A percentile compares a stretch with the other conserved stretches of the same genome.
These are phyloP conservation scores for Plectropomus leopardus DNA, from an alignment of 2,113 vertebrate genomes.

Conservation along the genomic window DNA sequence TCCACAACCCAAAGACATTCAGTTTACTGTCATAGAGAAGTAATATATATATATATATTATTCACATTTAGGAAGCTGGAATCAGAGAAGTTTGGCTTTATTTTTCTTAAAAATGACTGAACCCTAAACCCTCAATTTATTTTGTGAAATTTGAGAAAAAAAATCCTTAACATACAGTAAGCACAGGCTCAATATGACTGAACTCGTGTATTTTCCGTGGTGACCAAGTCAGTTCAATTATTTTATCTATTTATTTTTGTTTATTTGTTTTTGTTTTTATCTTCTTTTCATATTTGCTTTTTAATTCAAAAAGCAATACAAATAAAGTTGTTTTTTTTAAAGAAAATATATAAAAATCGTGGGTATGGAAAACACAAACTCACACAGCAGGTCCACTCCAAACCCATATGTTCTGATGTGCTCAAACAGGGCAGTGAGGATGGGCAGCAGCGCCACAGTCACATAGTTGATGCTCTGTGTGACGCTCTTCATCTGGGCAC, in stretches of 20 bases:
- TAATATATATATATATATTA: no score
- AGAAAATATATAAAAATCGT: no score
- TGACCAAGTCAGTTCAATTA: neutral
- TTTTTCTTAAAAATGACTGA: no score
- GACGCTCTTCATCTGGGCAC: constrained; percentile 95
- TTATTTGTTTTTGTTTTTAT: neutral
- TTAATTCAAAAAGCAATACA: neutral
- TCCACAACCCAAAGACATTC: no score
- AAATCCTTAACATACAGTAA: no score
- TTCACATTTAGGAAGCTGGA: no score
- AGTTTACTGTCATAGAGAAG: no score
- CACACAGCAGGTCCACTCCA: constrained; percentile 91
- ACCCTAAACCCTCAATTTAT: no score
- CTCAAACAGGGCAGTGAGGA: constrained; percentile 94
- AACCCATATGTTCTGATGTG: constrained; percentile 93
- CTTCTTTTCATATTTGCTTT: neutral
- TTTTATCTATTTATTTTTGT: neutral
- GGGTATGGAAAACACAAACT: constrained; percentile 75
- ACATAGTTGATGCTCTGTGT: constrained; percentile 96
- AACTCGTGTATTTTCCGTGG: neutral
- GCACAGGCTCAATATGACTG: neutral
- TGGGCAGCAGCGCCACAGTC: constrained; percentile 92
- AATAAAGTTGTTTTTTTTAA: neutral
- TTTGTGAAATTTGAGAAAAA: no score
- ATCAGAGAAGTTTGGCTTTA: no score